Conservation (phyloP, 1,140 invertebrate genomes). For the Drosophila sucinea region DNA sequence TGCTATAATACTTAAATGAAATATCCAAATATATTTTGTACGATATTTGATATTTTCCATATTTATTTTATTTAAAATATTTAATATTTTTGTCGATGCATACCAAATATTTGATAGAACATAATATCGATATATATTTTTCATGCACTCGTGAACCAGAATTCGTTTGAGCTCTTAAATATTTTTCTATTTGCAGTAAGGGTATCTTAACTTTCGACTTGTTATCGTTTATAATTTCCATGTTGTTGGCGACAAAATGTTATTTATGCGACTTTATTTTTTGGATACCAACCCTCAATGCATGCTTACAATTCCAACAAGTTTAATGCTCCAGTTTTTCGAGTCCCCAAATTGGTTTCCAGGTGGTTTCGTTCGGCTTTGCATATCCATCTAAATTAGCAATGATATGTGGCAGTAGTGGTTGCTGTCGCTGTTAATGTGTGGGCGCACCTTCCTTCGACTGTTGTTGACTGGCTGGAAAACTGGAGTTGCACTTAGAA, state of each 20-base stretch:
- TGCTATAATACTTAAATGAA: no score
- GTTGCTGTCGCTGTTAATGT: slow-evolving; percentile 23
- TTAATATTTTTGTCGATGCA: no score
- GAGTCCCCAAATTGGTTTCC: slow-evolving; percentile 34
- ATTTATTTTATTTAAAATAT: no score
- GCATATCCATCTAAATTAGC: slow-evolving; percentile 57
- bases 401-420: slow-evolving; percentile 41
- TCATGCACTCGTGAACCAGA: no score
- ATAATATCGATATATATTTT: no score
- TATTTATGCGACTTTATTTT: neutral
- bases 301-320: slow-evolving; percentile 21
- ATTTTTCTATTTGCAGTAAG: neutral
- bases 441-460: slow-evolving; percentile 57
- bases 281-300: slow-evolving; percentile 1
- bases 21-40: no score
- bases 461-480: slow-evolving; percentile 24
- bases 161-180: no score
- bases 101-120: no score
- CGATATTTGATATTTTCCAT: no score
- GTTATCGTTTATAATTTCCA: neutral
- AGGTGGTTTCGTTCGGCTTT: slow-evolving; percentile 43
- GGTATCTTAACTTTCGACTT: neutral
- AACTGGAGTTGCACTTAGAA: slow-evolving; percentile 54
- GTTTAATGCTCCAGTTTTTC: slow-evolving; percentile 40
- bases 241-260: neutral